phyloP scores from a whole-genome alignment of 1,140 invertebrate genomes.

The Zaprionus africanus region DNA sequence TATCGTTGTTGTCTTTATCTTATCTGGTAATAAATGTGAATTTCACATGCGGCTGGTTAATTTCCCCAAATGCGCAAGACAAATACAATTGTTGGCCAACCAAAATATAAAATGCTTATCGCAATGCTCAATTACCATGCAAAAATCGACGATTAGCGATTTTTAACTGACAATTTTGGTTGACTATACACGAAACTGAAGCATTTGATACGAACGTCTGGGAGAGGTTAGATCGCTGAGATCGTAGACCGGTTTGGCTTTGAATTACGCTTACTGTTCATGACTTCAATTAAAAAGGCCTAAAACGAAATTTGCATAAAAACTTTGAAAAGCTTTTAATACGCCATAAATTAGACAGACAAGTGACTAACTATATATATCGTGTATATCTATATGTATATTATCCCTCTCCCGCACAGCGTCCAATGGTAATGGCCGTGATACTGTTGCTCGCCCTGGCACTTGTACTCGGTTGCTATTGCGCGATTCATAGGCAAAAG shows the following conservation, averaged over 20 bases:
- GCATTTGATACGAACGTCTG: conserved; percentile 25
- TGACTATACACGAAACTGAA: background rate
- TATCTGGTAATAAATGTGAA: conserved; percentile 42
- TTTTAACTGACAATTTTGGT: conserved; percentile 17
- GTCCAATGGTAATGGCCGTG: conserved; percentile 81
- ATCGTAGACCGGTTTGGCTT: conserved; percentile 53
- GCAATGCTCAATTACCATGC: conserved; percentile 25
- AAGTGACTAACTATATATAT: conserved; percentile 21
- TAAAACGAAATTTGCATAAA: conserved; percentile 64
- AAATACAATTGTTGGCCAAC: conserved; percentile 36
- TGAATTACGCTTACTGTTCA: conserved; percentile 25
- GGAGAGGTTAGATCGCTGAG: conserved; percentile 36
- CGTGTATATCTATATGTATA: background rate
- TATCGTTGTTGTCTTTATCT: conserved; percentile 64
- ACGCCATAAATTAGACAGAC: conserved; percentile 27
- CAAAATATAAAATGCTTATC: conserved; percentile 52
- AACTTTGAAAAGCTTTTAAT: conserved; percentile 42
- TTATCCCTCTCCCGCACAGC: conserved; percentile 22
- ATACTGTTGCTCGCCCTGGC: conserved; percentile 79
- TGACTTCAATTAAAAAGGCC: conserved; percentile 61
- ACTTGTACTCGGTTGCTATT: conserved; percentile 75
- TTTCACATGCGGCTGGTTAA: conserved; percentile 48
- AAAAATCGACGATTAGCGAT: conserved; percentile 43
- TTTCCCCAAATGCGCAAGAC: conserved; percentile 19
- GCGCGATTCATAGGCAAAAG: conserved; percentile 72